Evolutionary conservation across 2,113 vertebrate genomes (phyloP).

Genomic region (Eurypyga helias): DNA sequence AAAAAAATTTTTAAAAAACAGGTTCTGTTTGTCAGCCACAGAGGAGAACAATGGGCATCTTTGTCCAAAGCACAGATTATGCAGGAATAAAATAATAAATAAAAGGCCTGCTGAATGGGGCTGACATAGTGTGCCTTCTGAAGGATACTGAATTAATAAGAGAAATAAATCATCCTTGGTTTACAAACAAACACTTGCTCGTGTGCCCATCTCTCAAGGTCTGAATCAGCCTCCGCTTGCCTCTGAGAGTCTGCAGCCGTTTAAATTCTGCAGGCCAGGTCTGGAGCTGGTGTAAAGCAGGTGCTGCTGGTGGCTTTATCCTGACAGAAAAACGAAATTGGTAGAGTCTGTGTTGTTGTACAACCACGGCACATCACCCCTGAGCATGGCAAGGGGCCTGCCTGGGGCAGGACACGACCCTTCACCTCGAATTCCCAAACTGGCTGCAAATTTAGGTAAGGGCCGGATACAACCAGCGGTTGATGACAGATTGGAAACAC

Average conservation of each 20-base stretch:
- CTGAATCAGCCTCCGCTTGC: neutral
- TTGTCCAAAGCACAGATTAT: neutral
- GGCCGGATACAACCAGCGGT: rapidly evolving
- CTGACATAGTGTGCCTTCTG: neutral
- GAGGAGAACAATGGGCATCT: neutral
- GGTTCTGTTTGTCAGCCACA: neutral
- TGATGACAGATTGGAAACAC: neutral
- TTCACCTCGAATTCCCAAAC: neutral
- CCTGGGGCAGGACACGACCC: rapidly evolving
- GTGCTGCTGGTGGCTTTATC: neutral
- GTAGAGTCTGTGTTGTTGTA: neutral
- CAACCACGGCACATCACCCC: rapidly evolving
- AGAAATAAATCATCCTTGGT: neutral
- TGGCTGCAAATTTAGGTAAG: neutral
- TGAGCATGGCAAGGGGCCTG: rapidly evolving
- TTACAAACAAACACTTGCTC: neutral
- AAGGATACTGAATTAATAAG: neutral
- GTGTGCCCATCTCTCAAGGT: neutral
- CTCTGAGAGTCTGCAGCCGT: neutral
- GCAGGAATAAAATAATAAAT: constrained; percentile 48
- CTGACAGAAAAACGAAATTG: neutral
- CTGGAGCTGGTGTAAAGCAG: neutral
- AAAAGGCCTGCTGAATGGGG: constrained; percentile 9
- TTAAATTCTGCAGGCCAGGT: neutral
- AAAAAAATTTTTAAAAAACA: neutral